phyloP scores from a whole-genome alignment of 2,888 invertebrate species.

The Strigamia maritima region DNA sequence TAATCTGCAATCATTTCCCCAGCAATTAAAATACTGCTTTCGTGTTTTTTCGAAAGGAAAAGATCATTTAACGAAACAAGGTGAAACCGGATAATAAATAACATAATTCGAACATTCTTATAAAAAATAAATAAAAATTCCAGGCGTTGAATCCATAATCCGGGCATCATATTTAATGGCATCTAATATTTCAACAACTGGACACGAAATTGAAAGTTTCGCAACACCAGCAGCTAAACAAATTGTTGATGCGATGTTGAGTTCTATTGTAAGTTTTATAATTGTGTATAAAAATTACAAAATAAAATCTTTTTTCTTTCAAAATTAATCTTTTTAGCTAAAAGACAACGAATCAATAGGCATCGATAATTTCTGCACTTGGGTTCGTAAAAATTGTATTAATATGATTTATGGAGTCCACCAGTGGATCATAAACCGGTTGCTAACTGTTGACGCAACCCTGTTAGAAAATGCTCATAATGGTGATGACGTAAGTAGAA shows the following conservation, averaged over 20 bases:
- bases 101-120: not conserved
- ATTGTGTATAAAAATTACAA: not conserved
- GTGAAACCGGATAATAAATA: not conserved
- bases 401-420: constrained; percentile 22
- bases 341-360: not conserved
- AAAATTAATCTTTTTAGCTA: constrained; percentile 32
- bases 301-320: not conserved
- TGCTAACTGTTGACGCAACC: not conserved
- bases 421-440: constrained; percentile 31
- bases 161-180: constrained; percentile 24
- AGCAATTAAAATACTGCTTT: constrained; percentile 34
- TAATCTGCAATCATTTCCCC: not conserved
- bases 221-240: not conserved
- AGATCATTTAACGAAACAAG: constrained; percentile 36
- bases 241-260: not conserved
- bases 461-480: not conserved
- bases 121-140: not conserved
- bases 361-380: constrained; percentile 22
- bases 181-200: constrained; percentile 24
- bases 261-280: not conserved
- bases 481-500: not conserved
- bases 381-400: constrained; percentile 34
- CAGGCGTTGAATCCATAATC: constrained; percentile 10
- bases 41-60: constrained; percentile 28
- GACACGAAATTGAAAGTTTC: not conserved